phyloP scores from a whole-genome alignment of 2,113 vertebrate genomes.

The Cephalopholis sonnerati region DNA sequence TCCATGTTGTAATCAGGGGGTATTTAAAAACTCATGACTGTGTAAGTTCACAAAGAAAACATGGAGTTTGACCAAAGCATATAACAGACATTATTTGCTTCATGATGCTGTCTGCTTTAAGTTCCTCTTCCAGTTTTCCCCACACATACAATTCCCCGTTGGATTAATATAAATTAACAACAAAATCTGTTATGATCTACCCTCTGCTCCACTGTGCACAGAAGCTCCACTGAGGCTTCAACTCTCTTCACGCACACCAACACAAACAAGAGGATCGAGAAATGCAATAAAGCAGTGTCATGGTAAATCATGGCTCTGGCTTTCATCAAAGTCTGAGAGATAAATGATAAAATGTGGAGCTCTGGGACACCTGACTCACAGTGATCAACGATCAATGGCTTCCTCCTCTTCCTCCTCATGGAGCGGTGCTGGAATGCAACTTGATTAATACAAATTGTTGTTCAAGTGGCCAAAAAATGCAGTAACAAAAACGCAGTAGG shows the following conservation, averaged over 20 bases:
- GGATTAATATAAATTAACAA: not conserved
- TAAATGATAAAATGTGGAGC: slow-evolving; percentile 31
- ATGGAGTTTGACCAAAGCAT: not conserved
- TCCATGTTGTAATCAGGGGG: not conserved
- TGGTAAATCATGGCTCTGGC: slow-evolving; percentile 11
- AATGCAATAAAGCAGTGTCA: slow-evolving; percentile 6
- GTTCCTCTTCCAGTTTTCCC: not conserved
- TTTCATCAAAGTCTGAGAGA: slow-evolving; percentile 19
- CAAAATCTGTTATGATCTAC: not conserved
- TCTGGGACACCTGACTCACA: slow-evolving; percentile 26
- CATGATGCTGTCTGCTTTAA: not conserved
- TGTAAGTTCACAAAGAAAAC: not conserved
- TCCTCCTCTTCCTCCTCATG: slow-evolving; percentile 20
- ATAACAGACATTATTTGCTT: not conserved
- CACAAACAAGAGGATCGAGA: slow-evolving; percentile 21
- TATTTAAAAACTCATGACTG: not conserved
- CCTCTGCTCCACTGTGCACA: not conserved
- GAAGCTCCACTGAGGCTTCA: slow-evolving; percentile 9
- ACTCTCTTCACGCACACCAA: not conserved
- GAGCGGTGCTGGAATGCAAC: slow-evolving; percentile 9
- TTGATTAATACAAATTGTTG: slow-evolving; percentile 5
- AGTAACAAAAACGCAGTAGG: not conserved
- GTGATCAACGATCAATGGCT: slow-evolving; percentile 49
- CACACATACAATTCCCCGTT: not conserved
- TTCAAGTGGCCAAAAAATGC: slow-evolving; percentile 6